Evolutionary conservation across 2,113 vertebrate genomes (phyloP).

Genomic region (Opisthocomus hoazin): DNA sequence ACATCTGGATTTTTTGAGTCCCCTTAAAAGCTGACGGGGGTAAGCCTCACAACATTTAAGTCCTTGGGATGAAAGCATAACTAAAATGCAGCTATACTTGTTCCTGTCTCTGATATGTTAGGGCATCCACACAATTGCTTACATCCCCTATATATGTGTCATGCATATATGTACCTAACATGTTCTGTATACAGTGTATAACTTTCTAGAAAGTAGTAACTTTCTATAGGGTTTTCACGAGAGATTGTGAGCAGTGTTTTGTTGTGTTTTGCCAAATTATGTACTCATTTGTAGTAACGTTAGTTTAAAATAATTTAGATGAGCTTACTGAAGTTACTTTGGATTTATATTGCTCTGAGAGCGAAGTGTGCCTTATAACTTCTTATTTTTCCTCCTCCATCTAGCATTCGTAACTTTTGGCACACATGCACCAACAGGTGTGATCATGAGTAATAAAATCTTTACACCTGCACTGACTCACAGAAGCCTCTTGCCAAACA

Average conservation of each 20-base stretch:
- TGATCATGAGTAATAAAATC: slow-evolving; percentile 48
- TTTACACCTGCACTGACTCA: slow-evolving; percentile 59
- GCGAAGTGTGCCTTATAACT: not conserved
- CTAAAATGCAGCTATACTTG: not conserved
- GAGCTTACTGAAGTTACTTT: not conserved
- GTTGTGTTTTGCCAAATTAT: not conserved
- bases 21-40: not conserved
- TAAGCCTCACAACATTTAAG: not conserved
- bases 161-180: not conserved
- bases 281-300: not conserved
- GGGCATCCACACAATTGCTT: not conserved
- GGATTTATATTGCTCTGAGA: not conserved
- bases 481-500: slow-evolving; percentile 41
- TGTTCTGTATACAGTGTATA: not conserved
- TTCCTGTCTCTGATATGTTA: not conserved
- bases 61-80: not conserved
- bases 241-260: not conserved
- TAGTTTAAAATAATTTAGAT: not conserved
- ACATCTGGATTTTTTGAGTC: slow-evolving; percentile 27
- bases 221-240: not conserved
- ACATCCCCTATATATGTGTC: not conserved
- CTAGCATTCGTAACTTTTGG: slow-evolving; percentile 31
- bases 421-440: slow-evolving; percentile 23
- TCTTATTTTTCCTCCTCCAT: slow-evolving; percentile 14
- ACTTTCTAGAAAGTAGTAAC: not conserved